Evolutionary conservation across 2,888 invertebrate species (phyloP), one percentile per base, ranked within the genome.

Genomic region (Sarcophaga subvicina): DNA sequence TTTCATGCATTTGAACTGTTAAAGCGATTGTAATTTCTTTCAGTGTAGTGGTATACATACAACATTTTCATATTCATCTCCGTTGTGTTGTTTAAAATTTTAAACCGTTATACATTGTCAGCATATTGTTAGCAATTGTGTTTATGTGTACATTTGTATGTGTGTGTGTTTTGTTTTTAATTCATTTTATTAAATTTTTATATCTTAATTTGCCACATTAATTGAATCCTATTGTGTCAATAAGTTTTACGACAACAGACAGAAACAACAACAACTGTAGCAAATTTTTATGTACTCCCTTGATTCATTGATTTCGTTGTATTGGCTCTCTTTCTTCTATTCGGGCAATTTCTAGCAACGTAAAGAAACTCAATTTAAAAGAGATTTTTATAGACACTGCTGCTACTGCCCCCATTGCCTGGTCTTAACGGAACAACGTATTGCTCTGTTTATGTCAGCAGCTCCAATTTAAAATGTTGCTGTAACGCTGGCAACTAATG

Each of bases 301-400:
- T 2, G 8, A 37, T 37, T 37, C 37, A 37, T 37, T 37, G 37
- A 8, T 10, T 8, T 37, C 37, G 10, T 37, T 8, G 8, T 37
- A 37, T 10, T 2, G 37, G 2, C 37, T 37, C 37, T 37, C 10
- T 8, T 12, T 37, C 37, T 8, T 12, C 49, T 69, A 3, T 49
- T 69, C 49, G 45, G 27, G 70, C 17, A 59, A 59, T 27, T 75
- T 75, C 20, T 25, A 63, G 37, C 14, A 54, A 54, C 54, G 17
- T 14, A 54, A 12, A 14, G 54, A 17, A 54, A 49, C 37, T 37
- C 37, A 37, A 37, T 37, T 37, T 37, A 10, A 37, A 37, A 37
- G 10, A 37, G 37, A 37, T 37, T 37, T 37, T 10, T 37, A 37
- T 37, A 37, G 10, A 37, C 37, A 54, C 17, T 54, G 54, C 54